Evolutionary conservation across 2,888 invertebrate genomes (phyloP), one percentile per base, ranked within the genome.

Genomic region (Tipula vernalis): DNA sequence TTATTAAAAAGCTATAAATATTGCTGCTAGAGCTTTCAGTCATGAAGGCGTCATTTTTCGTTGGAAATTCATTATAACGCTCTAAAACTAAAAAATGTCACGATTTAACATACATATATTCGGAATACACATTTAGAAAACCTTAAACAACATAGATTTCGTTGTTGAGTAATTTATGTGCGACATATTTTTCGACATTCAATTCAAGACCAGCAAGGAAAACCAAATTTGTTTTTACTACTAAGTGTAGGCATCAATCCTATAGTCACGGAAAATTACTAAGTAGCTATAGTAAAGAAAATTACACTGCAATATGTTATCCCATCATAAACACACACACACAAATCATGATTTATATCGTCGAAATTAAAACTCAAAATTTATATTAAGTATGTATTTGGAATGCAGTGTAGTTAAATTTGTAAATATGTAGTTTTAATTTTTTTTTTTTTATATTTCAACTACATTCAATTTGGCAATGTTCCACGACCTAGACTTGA

Each of bases 401-500:
- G 71, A 71, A 71, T 71, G 71, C 71, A 71, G 71, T 71, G 28
- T 71, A 18, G 18, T 12, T 71, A 71, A 28, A 28, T 28, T 28
- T 71, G 28, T 71, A 71, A 28, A 71, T 71, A 71, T 71, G 28
- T 71, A 71, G 18, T 28, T 28, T n/a, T n/a, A n/a, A n/a, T n/a
- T n/a, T n/a, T n/a, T n/a, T n/a, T n/a, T 57, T 39, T 5, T 57
- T 15, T 57, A 57, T 15, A 57, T 57, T 57, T 57, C 15, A 71
- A 28, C 18, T 71, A 71, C 28, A 71, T 28, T 10, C 28, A 71
- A 71, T 71, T 71, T 71, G 71, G 71, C 71, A 71, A 28, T 10
- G 71, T 71, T 71, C 71, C 71, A 71, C 71, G 71, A 71, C 71
- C 71, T 71, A 71, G 71, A 71, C 71, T 71, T 71, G 71, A 71